Percentiles rank a stretch among this genome's conserved stretches.
Evolutionary conservation across 1,140 invertebrate species (phyloP).

Genomic region (Drosophila pruinosa): DNA sequence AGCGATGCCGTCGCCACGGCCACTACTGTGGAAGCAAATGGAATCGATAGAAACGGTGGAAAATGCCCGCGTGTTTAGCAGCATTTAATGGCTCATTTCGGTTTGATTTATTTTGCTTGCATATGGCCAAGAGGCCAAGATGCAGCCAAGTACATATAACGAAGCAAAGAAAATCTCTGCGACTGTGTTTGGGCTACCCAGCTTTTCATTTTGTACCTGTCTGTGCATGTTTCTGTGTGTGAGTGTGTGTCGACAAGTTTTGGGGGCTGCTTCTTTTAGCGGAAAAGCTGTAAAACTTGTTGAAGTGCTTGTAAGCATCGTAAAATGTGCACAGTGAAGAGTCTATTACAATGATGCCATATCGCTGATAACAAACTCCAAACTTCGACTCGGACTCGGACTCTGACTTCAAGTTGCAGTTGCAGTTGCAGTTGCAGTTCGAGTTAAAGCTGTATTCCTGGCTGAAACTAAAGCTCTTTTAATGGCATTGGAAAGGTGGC

Average conservation of each 20-base stretch:
- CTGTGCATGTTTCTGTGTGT: background rate
- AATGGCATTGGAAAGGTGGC: slow-evolving; percentile 64
- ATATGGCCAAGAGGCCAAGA: slow-evolving; percentile 16
- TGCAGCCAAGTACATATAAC: background rate
- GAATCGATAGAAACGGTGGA: slow-evolving; percentile 61
- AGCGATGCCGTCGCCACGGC: slow-evolving; percentile 15
- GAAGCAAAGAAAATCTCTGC: slow-evolving; percentile 1
- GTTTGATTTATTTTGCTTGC: slow-evolving; percentile 74
- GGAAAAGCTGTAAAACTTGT: slow-evolving; percentile 82
- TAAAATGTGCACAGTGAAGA: slow-evolving; percentile 73
- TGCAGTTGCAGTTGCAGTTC: background rate
- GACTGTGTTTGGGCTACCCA: slow-evolving; percentile 30
- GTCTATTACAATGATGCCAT: slow-evolving; percentile 79
- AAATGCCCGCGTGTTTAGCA: slow-evolving; percentile 79
- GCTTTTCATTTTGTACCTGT: slow-evolving; percentile 34
- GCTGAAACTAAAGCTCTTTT: slow-evolving; percentile 31
- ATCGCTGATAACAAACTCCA: slow-evolving; percentile 53
- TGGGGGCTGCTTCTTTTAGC: slow-evolving; percentile 69
- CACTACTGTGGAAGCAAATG: slow-evolving; percentile 51
- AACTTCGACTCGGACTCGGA: background rate
- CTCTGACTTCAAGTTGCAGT: slow-evolving; percentile 10
- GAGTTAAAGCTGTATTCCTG: background rate
- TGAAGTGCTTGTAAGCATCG: slow-evolving; percentile 80
- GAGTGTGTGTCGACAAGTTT: slow-evolving; percentile 32
- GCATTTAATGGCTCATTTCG: slow-evolving; percentile 82